Conservation (phyloP, 2,797 vertebrate genomes). For the Cossypha heuglini region DNA sequence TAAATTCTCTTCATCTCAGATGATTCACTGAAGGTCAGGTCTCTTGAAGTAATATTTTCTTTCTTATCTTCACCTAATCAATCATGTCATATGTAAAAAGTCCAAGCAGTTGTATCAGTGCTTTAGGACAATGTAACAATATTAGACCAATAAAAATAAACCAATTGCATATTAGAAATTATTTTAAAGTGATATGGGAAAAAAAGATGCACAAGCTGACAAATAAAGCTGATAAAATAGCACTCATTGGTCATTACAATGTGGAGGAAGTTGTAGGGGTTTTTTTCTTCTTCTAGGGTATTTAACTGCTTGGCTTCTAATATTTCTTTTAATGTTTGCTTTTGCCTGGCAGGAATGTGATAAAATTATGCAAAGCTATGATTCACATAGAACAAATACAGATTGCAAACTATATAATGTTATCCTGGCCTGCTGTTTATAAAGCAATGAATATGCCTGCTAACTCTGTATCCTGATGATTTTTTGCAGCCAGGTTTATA, state of each 20-base stretch:
- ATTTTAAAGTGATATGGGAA: neutral
- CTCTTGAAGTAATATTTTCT: slow-evolving; percentile 42
- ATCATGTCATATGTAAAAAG: slow-evolving; percentile 21
- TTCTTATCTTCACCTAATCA: slow-evolving; percentile 47
- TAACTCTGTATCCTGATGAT: slow-evolving; percentile 35
- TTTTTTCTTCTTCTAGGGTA: slow-evolving; percentile 22
- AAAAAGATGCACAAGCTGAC: neutral
- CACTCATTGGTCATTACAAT: neutral
- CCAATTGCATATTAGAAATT: neutral
- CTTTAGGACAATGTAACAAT: neutral
- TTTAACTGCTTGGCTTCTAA: slow-evolving; percentile 50
- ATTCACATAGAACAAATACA: slow-evolving; percentile 65
- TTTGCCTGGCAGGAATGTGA: slow-evolving; percentile 58
- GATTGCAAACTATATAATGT: slow-evolving; percentile 66
- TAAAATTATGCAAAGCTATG: slow-evolving; percentile 70
- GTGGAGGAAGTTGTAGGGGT: neutral
- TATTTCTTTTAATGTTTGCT: slow-evolving; percentile 67
- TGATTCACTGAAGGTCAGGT: slow-evolving; percentile 55
- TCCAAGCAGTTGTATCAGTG: neutral
- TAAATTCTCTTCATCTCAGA: slow-evolving; percentile 29
- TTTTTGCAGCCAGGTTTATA: slow-evolving; percentile 46
- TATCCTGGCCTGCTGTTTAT: slow-evolving; percentile 54
- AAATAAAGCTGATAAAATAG: slow-evolving; percentile 3
- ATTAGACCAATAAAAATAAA: slow-evolving; percentile 21
- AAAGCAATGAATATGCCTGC: slow-evolving; percentile 56